Percentiles rank a stretch among this genome's conserved stretches.
Conservation (phyloP, 1,140 invertebrate species). For the Philopotamus ludificatus region DNA sequence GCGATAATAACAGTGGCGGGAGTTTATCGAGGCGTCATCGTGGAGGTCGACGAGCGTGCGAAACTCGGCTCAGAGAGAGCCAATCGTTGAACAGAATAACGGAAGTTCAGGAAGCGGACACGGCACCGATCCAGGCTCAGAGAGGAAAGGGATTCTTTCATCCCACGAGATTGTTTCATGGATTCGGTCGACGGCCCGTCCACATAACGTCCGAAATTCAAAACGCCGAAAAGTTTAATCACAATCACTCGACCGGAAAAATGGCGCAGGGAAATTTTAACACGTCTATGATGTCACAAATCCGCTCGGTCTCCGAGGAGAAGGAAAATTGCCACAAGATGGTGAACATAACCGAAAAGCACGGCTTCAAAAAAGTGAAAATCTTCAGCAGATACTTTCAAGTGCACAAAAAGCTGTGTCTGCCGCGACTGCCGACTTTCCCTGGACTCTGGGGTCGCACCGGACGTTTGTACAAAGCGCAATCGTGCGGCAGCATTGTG, state of each 20-base stretch:
- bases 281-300: conserved; percentile 28
- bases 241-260: conserved; percentile 40
- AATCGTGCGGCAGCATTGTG: conserved; percentile 60
- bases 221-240: conserved; percentile 44
- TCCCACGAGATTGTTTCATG: conserved; percentile 30
- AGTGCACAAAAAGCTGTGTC: conserved; percentile 46
- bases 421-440: conserved; percentile 54
- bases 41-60: conserved; percentile 59
- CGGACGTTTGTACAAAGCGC: conserved; percentile 59
- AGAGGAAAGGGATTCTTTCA: conserved; percentile 35
- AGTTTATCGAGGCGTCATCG: conserved; percentile 52
- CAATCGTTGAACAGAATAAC: conserved; percentile 80
- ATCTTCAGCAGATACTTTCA: conserved; percentile 66
- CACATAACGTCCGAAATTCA: conserved; percentile 43
- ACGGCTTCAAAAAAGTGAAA: conserved; percentile 59
- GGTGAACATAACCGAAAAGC: conserved; percentile 48
- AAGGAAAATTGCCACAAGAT: conserved; percentile 51
- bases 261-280: conserved; percentile 28
- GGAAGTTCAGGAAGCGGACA: conserved; percentile 67
- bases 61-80: conserved; percentile 72
- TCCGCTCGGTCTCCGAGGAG: conserved; percentile 46
- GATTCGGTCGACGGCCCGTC: conserved; percentile 46
- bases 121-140: conserved; percentile 31
- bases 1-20: conserved; percentile 45
- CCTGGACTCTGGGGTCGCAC: conserved; percentile 57